Percentiles rank a stretch among this genome's conserved stretches.
Evolutionary conservation across 2,797 vertebrate genomes (phyloP).

Genomic region (Channallabes apus): DNA sequence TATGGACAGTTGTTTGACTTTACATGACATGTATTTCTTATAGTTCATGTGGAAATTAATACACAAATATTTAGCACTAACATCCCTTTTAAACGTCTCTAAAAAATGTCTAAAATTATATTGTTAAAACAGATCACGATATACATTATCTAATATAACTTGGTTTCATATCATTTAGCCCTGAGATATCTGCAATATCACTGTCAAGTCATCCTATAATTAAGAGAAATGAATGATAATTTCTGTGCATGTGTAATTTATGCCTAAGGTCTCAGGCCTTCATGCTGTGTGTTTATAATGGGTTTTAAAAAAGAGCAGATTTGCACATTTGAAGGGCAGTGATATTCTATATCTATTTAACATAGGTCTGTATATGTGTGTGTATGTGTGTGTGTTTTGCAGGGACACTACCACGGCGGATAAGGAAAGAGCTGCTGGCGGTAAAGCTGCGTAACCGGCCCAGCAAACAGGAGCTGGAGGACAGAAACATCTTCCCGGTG

Average conservation of each 20-base stretch:
- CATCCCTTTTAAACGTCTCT: no score
- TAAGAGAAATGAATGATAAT: not conserved
- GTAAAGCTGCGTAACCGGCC: conserved; percentile 94
- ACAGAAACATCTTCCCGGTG: conserved; percentile 94
- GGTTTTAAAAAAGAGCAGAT: not conserved
- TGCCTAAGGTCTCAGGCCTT: not conserved
- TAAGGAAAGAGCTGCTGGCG: conserved; percentile 91
- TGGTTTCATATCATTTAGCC: not conserved
- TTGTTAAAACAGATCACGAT: not conserved
- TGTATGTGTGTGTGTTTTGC: conserved; percentile 36
- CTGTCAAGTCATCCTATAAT: not conserved
- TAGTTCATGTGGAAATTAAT: not conserved
- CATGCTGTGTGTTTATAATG: not conserved
- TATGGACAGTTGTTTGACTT: not conserved
- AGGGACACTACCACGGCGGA: conserved; percentile 91
- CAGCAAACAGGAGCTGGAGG: conserved; percentile 94
- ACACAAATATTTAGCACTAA: no score
- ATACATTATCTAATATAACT: not conserved
- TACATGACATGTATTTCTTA: not conserved
- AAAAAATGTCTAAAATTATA: no score
- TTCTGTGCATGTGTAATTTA: not conserved
- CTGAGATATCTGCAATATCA: not conserved
- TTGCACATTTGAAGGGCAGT: conserved; percentile 11
- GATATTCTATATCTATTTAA: conserved; percentile 1
- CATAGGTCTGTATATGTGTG: conserved; percentile 28